Evolutionary conservation across 2,797 vertebrate genomes (phyloP), one percentile per base, ranked within the genome.

Genomic region (Acomys russatus): DNA sequence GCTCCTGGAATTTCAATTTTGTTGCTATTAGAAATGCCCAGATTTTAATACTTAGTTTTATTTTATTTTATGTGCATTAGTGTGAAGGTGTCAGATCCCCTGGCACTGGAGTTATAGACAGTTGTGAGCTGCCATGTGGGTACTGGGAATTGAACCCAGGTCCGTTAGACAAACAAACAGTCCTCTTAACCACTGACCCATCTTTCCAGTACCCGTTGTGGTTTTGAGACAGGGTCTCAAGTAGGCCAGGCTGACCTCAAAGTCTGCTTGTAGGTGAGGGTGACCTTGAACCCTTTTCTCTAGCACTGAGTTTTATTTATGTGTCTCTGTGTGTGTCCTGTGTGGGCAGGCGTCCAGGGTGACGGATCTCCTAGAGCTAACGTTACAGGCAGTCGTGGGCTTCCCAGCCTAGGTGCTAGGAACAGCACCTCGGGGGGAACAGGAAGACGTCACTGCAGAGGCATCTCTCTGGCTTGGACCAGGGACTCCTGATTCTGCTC

Each of bases 381-480:
- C 23, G 33, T 80, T 80, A 35, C 33, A 7, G 20, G 20, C n/a
- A 22, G 70, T 22, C 22, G 71, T 74, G 71, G 38, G 4, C 56
- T 33, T n/a, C 33, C 20, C 15, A 54, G 15, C 76, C 33, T 22
- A 56, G 30, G 30, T 8, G 4, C 77, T 79, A 51, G 74, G 44
- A 15, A 17, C 74, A 30, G 30, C 12, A 2, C 30, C 51, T 20
- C 9, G 1, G 4, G 51, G 30, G n/a, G 51, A n/a, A 8, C 49
- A 18, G 7, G 4, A 33, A 12, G 33, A 7, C 4, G 11, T n/a
- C 5, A 1, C 77, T 4, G 9, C 10, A 30, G n/a, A 15, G 11
- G 12, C 73, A 44, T 61, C 79, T 35, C 79, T 61, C 22, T 5
- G 23, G 79, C 56, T 8, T 23, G 6, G 3, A 0, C n/a, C 56